A percentile compares a stretch with the other conserved stretches of the same genome.
Conservation (phyloP, 2,888 invertebrate genomes). For the Ormyrus labotus region DNA sequence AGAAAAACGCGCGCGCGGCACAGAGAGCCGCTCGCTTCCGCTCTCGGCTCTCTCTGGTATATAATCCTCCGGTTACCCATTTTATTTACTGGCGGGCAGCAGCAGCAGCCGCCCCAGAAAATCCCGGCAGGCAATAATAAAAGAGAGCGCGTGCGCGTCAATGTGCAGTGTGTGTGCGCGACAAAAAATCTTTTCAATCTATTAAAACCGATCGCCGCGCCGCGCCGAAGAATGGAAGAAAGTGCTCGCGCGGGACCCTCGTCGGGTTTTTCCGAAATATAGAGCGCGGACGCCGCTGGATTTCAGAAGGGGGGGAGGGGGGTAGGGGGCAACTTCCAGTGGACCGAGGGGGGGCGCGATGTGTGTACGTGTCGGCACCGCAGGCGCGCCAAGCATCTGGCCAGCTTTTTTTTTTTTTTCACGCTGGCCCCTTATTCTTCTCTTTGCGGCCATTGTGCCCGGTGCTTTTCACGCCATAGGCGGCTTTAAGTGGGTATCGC, state of each 20-base stretch:
- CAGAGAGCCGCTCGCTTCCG: neutral
- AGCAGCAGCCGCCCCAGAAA: slow-evolving; percentile 20
- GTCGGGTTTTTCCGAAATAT: slow-evolving; percentile 41
- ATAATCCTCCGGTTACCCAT: slow-evolving; percentile 43
- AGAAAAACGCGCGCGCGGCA: slow-evolving; percentile 4
- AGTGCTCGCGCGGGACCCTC: neutral
- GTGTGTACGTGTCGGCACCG: neutral
- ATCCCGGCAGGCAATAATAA: slow-evolving; percentile 36
- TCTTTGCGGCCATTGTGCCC: slow-evolving; percentile 7
- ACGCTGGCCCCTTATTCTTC: neutral
- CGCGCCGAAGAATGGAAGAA: neutral
- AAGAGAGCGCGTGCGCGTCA: slow-evolving; percentile 44
- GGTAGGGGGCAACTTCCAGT: slow-evolving; percentile 12
- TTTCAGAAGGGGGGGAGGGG: neutral
- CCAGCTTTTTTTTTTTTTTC: neutral
- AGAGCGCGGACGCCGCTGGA: too few relatives aligned
- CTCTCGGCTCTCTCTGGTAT: neutral
- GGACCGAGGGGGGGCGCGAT: neutral
- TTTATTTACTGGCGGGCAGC: slow-evolving; percentile 44
- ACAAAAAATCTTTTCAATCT: slow-evolving; percentile 49
- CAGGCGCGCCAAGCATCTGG: slow-evolving; percentile 34
- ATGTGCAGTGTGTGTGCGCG: slow-evolving; percentile 24
- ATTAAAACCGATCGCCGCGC: slow-evolving; percentile 43
- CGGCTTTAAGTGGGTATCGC: slow-evolving; percentile 28
- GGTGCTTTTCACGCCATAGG: neutral